Base-by-base conservation (phyloP, 2,888 invertebrate genomes). In the Thecocarcelia acutangulata region DNA sequence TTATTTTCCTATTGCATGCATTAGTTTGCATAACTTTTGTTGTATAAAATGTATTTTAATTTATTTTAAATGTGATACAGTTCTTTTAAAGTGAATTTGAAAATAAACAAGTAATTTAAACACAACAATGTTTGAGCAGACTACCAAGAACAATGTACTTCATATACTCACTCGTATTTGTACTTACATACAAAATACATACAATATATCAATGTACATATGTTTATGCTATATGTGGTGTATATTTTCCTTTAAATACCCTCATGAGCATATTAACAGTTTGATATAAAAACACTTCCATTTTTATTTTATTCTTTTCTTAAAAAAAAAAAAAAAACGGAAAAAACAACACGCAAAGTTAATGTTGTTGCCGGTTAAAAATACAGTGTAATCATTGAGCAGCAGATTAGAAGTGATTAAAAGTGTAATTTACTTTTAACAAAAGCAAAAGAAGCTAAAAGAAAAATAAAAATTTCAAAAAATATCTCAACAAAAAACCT, bases 321-420 rank as follows among this genome's bases (percentile, higher is more conserved):
- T 21, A 15, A 21, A 48, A 37, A 40, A 42, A 61, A 17, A 61
- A 42, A 42, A 11, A 13, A 42, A 42, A 2, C 3, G 8, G 8
- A 44, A 44, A n/a, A 37, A 59, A 52, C 61, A n/a, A 64, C 81
- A 81, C 81, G 81, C 81, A 81, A 81, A 77, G 81, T 74, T 59
- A 54, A 69, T 77, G 69, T 69, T 73, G 54, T 44, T 63, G 44
- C 69, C 37, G 59, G 56, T 56, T 63, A 59, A 69, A 61, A 64
- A 68, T 46, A 69, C 44, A 48, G 46, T 74, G 19, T 78, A 59
- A 48, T 82, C 82, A 82, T 75, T 78, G 82, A 78, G 70, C 82
- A 78, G 78, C 40, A 82, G 82, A 82, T 82, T 82, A 78, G 63
- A 61, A 66, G 78, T 78, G 78, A 82, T 82, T 82, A 82, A 82